Base-by-base conservation (phyloP, 2,797 vertebrate genomes). In the Erithacus rubecula region DNA sequence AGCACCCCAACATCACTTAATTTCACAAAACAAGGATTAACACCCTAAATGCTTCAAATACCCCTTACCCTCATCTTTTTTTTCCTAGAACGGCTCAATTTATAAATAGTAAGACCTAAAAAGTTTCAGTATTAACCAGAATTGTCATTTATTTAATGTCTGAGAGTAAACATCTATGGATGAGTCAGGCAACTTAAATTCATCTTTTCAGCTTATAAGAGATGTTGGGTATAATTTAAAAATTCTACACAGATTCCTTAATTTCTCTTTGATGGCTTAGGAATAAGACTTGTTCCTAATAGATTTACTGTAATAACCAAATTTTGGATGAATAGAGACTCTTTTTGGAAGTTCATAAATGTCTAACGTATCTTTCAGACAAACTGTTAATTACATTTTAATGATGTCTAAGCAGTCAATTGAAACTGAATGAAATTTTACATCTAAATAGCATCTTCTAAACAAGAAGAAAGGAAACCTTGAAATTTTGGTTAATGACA, bases 331-430 rank as follows among this genome's bases (percentile, higher is more conserved):
- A 94, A 83, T 55, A 88, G 34, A 80, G 27, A 60, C n/a, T 64
- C 88, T 91, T 82, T 37, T 47, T 65, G 36, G 47, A 91, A 34
- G 44, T 88, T 92, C 85, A 77, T 63, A 89, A 94, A 79, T 89
- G 51, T 62, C 77, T 93, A 58, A 11, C 29, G 63, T 70, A 80
- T 52, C 67, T 77, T 2, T 71, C n/a, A 83, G 49, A 68, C 29
- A 84, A 87, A 89, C 49, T 62, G 58, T 62, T 96, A 93, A 96
- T 95, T 96, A 95, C 27, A 90, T 91, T 94, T 96, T 96, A 96
- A 93, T 92, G 75, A 95, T 85, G 63, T 8, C 56, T 94, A 95
- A 94, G 89, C 75, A 93, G 59, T 84, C 75, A 95, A 72, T 78
- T 94, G 47, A 93, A 93, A 92, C 36, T 13, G 58, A 82, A 79